Percentiles rank a stretch among this genome's conserved stretches.
Conservation (phyloP, 2,113 vertebrate genomes). For the Petrocephalus microphthalmus region DNA sequence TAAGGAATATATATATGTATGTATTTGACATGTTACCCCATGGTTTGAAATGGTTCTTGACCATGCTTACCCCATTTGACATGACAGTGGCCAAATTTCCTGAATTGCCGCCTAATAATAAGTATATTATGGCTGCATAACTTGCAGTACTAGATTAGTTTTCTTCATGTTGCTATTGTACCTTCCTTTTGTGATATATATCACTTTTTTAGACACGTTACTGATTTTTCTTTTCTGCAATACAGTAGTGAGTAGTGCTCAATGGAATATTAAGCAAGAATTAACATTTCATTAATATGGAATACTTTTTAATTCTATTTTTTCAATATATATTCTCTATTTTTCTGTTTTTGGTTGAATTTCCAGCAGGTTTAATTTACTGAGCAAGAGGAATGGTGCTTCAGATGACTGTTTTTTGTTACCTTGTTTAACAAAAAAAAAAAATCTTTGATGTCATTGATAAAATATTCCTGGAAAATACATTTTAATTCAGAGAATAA, state of each 20-base stretch:
- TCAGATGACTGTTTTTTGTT: constrained; percentile 25
- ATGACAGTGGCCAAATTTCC: constrained; percentile 39
- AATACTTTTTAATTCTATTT: constrained; percentile 50
- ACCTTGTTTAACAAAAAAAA: neutral
- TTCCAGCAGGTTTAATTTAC: constrained; percentile 26
- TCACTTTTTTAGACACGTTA: neutral
- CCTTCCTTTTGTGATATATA: neutral
- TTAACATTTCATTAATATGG: constrained; percentile 8
- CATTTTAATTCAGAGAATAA: neutral
- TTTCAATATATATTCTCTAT: constrained; percentile 42
- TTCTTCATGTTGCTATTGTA: neutral
- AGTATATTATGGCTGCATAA: constrained; percentile 40
- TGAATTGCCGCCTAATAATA: constrained; percentile 27
- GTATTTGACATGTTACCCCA: constrained; percentile 39
- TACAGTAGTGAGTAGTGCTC: constrained; percentile 9
- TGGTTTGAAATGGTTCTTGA: constrained; percentile 43
- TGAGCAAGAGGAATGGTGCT: constrained; percentile 36
- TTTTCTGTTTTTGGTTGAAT: constrained; percentile 33
- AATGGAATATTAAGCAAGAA: constrained; percentile 11
- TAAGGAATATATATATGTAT: neutral
- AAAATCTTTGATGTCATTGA: neutral
- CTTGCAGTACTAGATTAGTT: constrained; percentile 32
- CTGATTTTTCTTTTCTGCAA: constrained; percentile 14
- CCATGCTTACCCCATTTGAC: constrained; percentile 51
- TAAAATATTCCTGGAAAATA: constrained; percentile 1